Percentiles rank a stretch among this genome's conserved stretches.
Conservation (phyloP, 2,888 invertebrate species). For the Ethmia dodecea region DNA sequence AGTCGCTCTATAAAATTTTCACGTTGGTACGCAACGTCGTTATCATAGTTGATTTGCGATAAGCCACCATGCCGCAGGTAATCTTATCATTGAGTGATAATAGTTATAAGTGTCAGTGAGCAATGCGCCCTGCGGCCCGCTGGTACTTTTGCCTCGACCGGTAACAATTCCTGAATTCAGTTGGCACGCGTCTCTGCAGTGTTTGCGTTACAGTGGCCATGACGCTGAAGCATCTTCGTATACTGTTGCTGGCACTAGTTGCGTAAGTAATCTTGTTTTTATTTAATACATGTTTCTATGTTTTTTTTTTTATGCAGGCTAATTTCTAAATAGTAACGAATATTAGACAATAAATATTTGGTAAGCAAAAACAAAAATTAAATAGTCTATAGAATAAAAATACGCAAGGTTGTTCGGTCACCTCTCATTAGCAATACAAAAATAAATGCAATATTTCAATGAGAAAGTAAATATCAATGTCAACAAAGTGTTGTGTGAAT, state of each 20-base stretch:
- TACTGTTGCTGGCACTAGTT: conserved; percentile 45
- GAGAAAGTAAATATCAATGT: too few species aligned
- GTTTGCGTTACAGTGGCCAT: conserved; percentile 48
- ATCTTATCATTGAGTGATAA: conserved; percentile 75
- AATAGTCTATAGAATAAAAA: too few species aligned
- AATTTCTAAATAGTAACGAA: too few species aligned
- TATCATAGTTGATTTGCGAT: conserved; percentile 70
- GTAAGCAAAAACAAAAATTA: too few species aligned
- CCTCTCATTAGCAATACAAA: too few species aligned
- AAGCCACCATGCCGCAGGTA: conserved; percentile 65
- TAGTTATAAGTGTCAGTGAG: conserved; percentile 76
- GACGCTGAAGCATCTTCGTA: conserved; percentile 42
- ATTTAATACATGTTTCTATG: neutral
- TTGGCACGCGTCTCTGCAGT: conserved; percentile 35
- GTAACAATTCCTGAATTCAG: conserved; percentile 48
- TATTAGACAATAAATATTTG: too few species aligned
- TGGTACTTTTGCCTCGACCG: conserved; percentile 55
- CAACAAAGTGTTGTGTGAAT: too few species aligned
- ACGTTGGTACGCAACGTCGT: conserved; percentile 53
- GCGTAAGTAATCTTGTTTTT: conserved; percentile 48
- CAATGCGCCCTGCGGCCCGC: conserved; percentile 56
- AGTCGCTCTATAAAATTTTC: conserved; percentile 44
- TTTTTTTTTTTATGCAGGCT: too few species aligned
- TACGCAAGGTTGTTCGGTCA: too few species aligned
- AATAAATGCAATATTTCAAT: too few species aligned